These are phyloP conservation scores for Rhyacophila evoluta DNA, from an alignment of 2,888 invertebrate species.

Conservation along the genomic window DNA sequence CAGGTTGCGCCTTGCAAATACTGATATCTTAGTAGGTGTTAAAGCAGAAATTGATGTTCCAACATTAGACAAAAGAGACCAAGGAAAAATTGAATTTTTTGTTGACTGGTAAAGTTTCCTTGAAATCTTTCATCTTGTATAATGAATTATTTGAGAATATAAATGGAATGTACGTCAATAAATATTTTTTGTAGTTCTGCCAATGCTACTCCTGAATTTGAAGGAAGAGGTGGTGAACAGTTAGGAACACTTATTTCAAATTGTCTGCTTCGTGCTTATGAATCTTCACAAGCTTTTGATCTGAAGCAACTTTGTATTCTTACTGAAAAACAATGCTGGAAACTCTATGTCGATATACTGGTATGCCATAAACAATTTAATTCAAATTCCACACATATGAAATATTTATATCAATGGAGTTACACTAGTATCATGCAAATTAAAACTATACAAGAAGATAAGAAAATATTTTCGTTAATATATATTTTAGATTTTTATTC, in stretches of 20 bases:
- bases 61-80: conserved; percentile 76
- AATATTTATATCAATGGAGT: no score
- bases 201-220: conserved; percentile 96
- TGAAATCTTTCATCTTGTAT: no score
- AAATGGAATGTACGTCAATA: no score
- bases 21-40: conserved; percentile 93
- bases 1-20: conserved; percentile 86
- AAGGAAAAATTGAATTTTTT: conserved; percentile 94
- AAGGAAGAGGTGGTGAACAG: conserved; percentile 95
- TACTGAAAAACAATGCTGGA: conserved; percentile 91
- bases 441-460: no score
- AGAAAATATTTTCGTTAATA: no score
- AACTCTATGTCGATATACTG: conserved; percentile 92
- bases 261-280: conserved; percentile 83
- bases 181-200: no score
- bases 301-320: conserved; percentile 84
- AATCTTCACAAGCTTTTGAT: conserved; percentile 81
- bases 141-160: no score
- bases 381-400: no score
- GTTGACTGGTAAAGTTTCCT: conserved; percentile 85
- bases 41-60: conserved; percentile 91
- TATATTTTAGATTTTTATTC: no score
- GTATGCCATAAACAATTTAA: no score
- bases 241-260: conserved; percentile 87
- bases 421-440: no score